These are phyloP conservation scores for Macrochelys suwanniensis DNA, from an alignment of 2,797 vertebrate genomes.

Conservation along the genomic window DNA sequence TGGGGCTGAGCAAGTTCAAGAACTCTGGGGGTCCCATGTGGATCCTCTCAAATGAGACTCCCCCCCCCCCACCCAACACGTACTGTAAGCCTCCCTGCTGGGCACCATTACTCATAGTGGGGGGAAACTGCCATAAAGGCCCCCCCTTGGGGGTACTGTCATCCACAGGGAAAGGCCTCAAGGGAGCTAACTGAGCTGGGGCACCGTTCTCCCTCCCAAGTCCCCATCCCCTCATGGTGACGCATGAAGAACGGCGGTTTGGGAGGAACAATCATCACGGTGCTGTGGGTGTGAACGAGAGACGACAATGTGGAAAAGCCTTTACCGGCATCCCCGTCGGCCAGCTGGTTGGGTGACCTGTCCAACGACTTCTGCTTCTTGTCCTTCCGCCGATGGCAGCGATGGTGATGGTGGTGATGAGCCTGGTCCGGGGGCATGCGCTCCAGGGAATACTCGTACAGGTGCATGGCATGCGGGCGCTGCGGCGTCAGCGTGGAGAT, in stretches of 20 bases:
- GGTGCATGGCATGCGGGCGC: constrained; percentile 84
- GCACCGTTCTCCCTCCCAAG: neutral
- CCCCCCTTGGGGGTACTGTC: neutral
- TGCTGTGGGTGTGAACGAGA: neutral
- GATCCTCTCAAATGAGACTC: neutral
- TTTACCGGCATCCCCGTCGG: constrained; percentile 84
- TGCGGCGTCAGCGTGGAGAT: constrained; percentile 89
- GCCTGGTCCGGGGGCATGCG: constrained; percentile 84
- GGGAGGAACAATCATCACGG: neutral
- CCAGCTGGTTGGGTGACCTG: constrained; percentile 83
- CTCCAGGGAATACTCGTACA: constrained; percentile 86
- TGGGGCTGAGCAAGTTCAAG: too few species aligned
- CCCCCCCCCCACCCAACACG: neutral
- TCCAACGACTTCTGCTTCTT: constrained; percentile 93
- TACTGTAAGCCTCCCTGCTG: neutral
- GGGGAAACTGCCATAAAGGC: fast-evolving
- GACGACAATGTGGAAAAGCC: neutral
- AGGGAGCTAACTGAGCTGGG: neutral
- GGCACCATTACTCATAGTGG: neutral
- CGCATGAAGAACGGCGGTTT: neutral
- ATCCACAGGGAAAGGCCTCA: neutral
- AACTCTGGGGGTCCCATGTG: fast-evolving
- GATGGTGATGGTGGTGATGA: constrained; percentile 92
- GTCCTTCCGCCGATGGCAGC: constrained; percentile 90
- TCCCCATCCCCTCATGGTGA: neutral